Base-by-base conservation (phyloP, 2,113 vertebrate species). In the Delphinapterus leucas region DNA sequence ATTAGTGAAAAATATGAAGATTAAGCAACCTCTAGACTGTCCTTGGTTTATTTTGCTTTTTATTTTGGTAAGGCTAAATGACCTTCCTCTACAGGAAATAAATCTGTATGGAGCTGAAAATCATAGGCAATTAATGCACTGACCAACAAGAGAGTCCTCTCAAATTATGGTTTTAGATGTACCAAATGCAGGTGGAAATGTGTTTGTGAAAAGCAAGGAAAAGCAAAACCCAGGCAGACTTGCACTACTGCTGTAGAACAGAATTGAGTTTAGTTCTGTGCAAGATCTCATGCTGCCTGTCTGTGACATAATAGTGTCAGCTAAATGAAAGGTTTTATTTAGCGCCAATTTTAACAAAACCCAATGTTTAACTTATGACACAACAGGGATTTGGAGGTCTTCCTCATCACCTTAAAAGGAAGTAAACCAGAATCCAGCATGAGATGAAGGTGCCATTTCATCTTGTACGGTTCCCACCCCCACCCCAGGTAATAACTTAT, bases 321-420 rank as follows among this genome's bases (percentile, higher is more conserved):
- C 41, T 53, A 92, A 93, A 97, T 70, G 38, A 49, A 83, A 83
- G 95, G 36, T 88, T 98, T 97, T 95, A 95, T 85, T 98, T 79
- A 97, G 90, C 3, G 12, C 31, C 89, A 83, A 96, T 98, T 94
- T 97, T 95, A 98, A 97, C 94, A 97, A 97, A 98, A 95, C 79
- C 58, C 74, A 98, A 97, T 97, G 71, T 90, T 97, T 96, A 97
- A 98, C 89, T 96, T 88, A 96, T 74, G 98, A 98, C 97, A 97
- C 0, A 95, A 65, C 53, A 95, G n/a, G 86, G 96, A 97, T 77
- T 82, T 58, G 92, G 87, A 79, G 89, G 38, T 97, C 95, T 94
- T 97, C 80, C 68, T 96, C 63, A 77, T 36, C 74, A 91, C 93
- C 97, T 95, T 95, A 96, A 96, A 84, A 97, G 95, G 95, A 98